phyloP scores from a whole-genome alignment of 2,888 invertebrate species.

The Synergus gifuensis region DNA sequence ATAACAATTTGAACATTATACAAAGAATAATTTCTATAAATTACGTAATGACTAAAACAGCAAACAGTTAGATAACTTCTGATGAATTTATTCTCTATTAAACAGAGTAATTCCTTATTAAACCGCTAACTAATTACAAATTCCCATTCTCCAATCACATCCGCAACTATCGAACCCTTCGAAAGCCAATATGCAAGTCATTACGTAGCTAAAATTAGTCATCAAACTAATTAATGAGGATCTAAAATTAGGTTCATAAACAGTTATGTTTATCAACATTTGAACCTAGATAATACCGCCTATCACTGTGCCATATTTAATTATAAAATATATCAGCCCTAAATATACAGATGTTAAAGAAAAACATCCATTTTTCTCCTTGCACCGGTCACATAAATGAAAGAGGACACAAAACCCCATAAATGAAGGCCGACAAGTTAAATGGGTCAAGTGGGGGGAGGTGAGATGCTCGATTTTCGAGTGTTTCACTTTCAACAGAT shows the following conservation, averaged over 20 bases:
- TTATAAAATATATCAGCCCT: no score
- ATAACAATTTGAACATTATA: no score
- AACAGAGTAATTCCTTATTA: neutral
- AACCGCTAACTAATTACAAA: conserved; percentile 22
- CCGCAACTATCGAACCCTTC: neutral
- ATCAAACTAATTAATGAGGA: conserved; percentile 13
- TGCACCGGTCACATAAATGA: neutral
- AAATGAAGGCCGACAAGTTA: neutral
- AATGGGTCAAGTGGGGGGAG: neutral
- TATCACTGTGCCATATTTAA: neutral
- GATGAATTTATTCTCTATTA: neutral
- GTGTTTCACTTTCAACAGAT: conserved; percentile 70
- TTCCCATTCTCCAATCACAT: conserved; percentile 29
- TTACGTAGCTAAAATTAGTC: conserved; percentile 21
- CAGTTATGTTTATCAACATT: neutral
- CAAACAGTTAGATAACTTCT: neutral
- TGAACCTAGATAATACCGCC: neutral
- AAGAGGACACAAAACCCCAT: neutral
- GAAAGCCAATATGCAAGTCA: conserved; percentile 10
- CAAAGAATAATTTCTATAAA: neutral
- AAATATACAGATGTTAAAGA: neutral
- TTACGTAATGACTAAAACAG: neutral
- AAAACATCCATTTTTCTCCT: neutral
- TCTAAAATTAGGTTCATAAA: conserved; percentile 1
- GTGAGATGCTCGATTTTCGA: neutral